Conservation (phyloP, 1,140 invertebrate genomes). For the Zelostemma sp. region DNA sequence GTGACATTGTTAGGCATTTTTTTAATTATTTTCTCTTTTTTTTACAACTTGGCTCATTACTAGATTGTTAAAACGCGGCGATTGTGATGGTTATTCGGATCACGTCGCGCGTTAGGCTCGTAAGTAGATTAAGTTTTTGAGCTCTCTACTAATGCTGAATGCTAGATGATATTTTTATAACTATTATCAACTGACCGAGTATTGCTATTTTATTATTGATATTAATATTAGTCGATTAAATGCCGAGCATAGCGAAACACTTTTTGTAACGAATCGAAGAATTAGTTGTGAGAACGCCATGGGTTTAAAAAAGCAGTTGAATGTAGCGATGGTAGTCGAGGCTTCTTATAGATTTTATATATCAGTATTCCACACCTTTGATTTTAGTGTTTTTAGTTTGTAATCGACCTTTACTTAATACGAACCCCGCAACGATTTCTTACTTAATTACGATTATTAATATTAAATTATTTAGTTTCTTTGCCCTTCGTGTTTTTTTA, state of each 20-base stretch:
- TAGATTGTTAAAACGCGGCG: conserved; percentile 45
- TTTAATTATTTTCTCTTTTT: conserved; percentile 50
- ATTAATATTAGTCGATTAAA: conserved; percentile 55
- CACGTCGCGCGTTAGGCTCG: conserved; percentile 34
- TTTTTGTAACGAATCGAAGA: conserved; percentile 51
- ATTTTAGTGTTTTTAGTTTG: conserved; percentile 63
- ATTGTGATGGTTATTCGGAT: conserved; percentile 14
- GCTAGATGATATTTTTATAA: conserved; percentile 68
- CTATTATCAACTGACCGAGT: conserved; percentile 62
- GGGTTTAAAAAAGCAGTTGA: conserved; percentile 43
- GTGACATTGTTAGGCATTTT: conserved; percentile 63
- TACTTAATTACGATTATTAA: conserved; percentile 54
- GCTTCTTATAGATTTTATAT: conserved; percentile 63
- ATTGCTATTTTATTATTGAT: conserved; percentile 68
- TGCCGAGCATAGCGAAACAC: conserved; percentile 42
- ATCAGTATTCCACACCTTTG: conserved; percentile 68
- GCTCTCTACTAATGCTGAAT: conserved; percentile 67
- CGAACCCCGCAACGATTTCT: conserved; percentile 44
- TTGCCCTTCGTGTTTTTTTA: conserved; percentile 4
- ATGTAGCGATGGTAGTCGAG: conserved; percentile 60
- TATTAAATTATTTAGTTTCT: conserved; percentile 63
- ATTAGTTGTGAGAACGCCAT: conserved; percentile 58
- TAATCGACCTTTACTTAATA: conserved; percentile 54
- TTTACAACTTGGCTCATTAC: conserved; percentile 42
- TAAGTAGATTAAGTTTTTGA: conserved; percentile 54